Evolutionary conservation across 2,797 vertebrate species (phyloP).

Genomic region (Euphonia xanthogaster): DNA sequence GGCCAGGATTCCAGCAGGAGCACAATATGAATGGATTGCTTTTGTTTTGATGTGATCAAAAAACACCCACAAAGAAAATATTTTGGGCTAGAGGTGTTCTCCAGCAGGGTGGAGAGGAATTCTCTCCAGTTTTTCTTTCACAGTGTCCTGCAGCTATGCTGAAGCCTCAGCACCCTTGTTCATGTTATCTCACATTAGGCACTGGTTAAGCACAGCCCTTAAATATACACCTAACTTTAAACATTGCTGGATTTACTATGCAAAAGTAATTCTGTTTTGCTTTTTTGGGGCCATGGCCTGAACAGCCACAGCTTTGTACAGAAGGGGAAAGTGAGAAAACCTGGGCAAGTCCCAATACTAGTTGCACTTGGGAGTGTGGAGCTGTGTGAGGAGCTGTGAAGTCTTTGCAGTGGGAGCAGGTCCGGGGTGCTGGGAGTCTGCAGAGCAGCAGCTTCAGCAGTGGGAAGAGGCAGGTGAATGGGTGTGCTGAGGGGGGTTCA

Average conservation of each 20-base stretch:
- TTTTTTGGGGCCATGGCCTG: background rate
- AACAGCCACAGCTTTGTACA: background rate
- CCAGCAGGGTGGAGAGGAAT: background rate
- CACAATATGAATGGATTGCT: background rate
- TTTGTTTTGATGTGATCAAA: constrained; percentile 8
- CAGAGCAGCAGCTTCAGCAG: background rate
- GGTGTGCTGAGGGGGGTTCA: background rate
- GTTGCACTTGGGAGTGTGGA: background rate
- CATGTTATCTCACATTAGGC: background rate
- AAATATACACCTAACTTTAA: background rate
- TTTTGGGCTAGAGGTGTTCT: background rate
- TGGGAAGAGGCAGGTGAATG: accelerated
- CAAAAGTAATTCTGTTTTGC: background rate
- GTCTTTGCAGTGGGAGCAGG: background rate
- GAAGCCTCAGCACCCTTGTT: background rate
- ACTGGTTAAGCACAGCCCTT: background rate
- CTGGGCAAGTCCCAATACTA: background rate
- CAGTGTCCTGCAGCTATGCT: background rate
- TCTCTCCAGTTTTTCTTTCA: background rate
- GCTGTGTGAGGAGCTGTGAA: accelerated
- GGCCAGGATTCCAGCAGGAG: background rate
- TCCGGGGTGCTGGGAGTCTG: accelerated
- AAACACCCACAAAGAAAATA: background rate
- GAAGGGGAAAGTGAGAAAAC: background rate
- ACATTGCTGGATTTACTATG: background rate